phyloP scores from a whole-genome alignment of 2,888 invertebrate genomes.

The Drosophila monieri region DNA sequence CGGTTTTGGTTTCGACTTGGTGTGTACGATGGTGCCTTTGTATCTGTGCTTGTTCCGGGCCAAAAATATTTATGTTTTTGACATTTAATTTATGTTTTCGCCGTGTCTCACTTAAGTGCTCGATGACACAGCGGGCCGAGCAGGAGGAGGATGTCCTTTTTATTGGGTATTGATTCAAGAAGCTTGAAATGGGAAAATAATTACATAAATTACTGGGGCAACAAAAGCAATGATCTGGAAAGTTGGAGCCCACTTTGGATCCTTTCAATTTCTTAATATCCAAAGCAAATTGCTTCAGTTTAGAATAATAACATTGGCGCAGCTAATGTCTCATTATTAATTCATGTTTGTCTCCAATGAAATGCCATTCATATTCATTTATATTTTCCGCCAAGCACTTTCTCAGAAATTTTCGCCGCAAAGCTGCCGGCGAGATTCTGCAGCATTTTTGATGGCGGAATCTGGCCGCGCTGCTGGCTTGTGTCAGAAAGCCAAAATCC shows the following conservation, averaged over 20 bases:
- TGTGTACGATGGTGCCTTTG: neutral
- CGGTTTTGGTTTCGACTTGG: slow-evolving; percentile 4
- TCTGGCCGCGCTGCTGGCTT: slow-evolving; percentile 25
- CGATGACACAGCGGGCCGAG: slow-evolving; percentile 28
- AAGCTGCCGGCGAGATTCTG: slow-evolving; percentile 3
- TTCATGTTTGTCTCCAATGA: slow-evolving; percentile 17
- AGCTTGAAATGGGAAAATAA: neutral
- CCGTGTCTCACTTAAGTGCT: slow-evolving; percentile 34
- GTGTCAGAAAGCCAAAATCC: slow-evolving; percentile 59
- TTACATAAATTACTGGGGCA: neutral
- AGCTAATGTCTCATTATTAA: slow-evolving; percentile 14
- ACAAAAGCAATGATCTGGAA: neutral
- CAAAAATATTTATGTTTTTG: slow-evolving; percentile 42
- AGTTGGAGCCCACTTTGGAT: neutral
- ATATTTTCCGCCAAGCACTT: slow-evolving; percentile 7
- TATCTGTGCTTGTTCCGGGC: slow-evolving; percentile 18
- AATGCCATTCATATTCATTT: slow-evolving; percentile 39
- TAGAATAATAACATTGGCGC: neutral
- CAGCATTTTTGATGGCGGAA: slow-evolving; percentile 31
- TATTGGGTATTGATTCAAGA: slow-evolving; percentile 3
- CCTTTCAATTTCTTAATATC: neutral
- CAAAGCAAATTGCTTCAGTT: no score
- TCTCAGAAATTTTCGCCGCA: slow-evolving; percentile 7
- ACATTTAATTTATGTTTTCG: slow-evolving; percentile 44
- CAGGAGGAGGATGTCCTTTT: neutral